These are phyloP conservation scores for Parthenolecanium corni DNA, from an alignment of 2,888 invertebrate species.

Conservation along the genomic window DNA sequence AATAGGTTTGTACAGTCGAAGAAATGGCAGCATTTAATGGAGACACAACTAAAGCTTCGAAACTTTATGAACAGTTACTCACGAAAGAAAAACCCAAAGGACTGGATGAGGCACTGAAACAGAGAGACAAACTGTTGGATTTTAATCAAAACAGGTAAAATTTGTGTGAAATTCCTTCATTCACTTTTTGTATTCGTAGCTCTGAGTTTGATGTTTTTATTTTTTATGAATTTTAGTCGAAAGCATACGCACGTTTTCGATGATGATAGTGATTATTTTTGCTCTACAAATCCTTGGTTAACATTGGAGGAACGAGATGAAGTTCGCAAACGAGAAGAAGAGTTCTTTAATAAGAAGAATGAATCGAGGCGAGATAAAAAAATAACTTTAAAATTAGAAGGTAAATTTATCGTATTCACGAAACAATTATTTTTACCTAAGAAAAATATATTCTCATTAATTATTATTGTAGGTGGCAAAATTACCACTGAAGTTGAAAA, in stretches of 20 bases:
- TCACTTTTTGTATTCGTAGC: too few relatives aligned
- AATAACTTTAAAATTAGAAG: conserved; percentile 66
- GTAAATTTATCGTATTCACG: too few relatives aligned
- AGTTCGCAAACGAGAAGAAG: conserved; percentile 53
- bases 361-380: conserved; percentile 54
- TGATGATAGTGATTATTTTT: conserved; percentile 89
- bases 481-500: background rate
- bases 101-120: conserved; percentile 60
- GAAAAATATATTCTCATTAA: background rate
- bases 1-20: conserved; percentile 32
- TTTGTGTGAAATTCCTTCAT: background rate
- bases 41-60: conserved; percentile 31
- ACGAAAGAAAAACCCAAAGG: conserved; percentile 41
- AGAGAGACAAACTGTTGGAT: conserved; percentile 68
- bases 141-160: conserved; percentile 65
- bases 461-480: background rate
- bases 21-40: conserved; percentile 31
- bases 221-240: conserved; percentile 44
- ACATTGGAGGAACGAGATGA: conserved; percentile 55
- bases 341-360: conserved; percentile 48
- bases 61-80: conserved; percentile 30
- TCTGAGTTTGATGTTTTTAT: background rate
- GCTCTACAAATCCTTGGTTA: conserved; percentile 71
- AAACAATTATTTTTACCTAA: background rate
- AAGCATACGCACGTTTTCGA: conserved; percentile 71